Conservation (phyloP, 2,888 invertebrate species). For the Euspilapteryx auroguttella region DNA sequence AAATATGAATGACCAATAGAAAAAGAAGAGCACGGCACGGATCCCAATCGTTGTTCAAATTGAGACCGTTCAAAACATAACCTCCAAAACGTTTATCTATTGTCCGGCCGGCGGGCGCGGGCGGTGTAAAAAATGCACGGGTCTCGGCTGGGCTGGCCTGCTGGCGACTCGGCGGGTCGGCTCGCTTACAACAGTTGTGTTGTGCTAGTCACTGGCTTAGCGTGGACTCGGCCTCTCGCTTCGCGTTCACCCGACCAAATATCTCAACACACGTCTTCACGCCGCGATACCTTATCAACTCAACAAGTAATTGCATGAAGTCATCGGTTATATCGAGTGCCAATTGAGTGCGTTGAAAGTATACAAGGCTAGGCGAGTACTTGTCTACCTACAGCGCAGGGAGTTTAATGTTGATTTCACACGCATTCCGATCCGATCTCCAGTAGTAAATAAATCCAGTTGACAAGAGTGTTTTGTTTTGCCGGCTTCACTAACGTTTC, state of each 20-base stretch:
- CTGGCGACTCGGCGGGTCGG: no score
- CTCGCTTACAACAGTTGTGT: no score
- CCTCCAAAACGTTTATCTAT: constrained; percentile 40
- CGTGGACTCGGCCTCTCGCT: constrained; percentile 18
- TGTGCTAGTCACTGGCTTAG: constrained; percentile 34
- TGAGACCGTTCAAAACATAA: constrained; percentile 29
- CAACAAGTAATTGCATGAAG: constrained; percentile 49
- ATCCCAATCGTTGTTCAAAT: no score
- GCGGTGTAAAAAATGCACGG: constrained; percentile 41
- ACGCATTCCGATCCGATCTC: constrained; percentile 6
- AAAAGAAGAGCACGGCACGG: no score
- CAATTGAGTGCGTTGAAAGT: constrained; percentile 7
- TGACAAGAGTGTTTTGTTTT: no score
- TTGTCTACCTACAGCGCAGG: neutral
- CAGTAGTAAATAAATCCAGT: no score
- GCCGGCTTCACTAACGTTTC: no score
- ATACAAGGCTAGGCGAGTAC: constrained; percentile 6
- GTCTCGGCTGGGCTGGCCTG: constrained; percentile 3
- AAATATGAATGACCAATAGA: no score
- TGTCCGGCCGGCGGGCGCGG: constrained; percentile 22
- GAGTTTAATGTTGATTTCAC: constrained; percentile 6
- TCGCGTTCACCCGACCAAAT: no score
- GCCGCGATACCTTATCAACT: constrained; percentile 49
- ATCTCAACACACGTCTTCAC: constrained; percentile 14
- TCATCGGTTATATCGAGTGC: constrained; percentile 49